phyloP scores from a whole-genome alignment of 1,140 invertebrate genomes.

The Brachionus rotundiformis region DNA sequence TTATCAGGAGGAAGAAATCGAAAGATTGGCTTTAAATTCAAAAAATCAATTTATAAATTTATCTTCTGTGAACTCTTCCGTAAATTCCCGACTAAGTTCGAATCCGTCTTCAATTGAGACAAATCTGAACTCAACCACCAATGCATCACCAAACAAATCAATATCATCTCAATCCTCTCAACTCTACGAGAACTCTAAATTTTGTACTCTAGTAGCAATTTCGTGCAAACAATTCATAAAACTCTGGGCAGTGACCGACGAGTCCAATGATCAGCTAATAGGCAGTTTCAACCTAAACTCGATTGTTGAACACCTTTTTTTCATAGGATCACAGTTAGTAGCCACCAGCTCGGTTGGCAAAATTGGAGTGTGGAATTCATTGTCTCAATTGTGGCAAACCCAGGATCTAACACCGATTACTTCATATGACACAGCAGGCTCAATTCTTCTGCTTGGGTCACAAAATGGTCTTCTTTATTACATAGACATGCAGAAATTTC shows the following conservation, averaged over 20 bases:
- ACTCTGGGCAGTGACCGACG: constrained; percentile 84
- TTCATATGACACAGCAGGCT: constrained; percentile 82
- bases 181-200: constrained; percentile 7
- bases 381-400: constrained; percentile 85
- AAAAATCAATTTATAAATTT: constrained; percentile 73
- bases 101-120: not conserved
- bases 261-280: constrained; percentile 58
- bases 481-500: constrained; percentile 99
- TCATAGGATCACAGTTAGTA: constrained; percentile 93
- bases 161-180: not conserved
- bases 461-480: constrained; percentile 96
- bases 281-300: constrained; percentile 86
- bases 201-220: constrained; percentile 10
- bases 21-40: constrained; percentile 88
- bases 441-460: constrained; percentile 87
- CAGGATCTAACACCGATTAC: constrained; percentile 61
- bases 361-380: constrained; percentile 96
- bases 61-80: constrained; percentile 52
- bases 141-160: not conserved
- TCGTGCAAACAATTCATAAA: constrained; percentile 65
- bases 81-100: not conserved
- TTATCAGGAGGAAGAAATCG: constrained; percentile 82
- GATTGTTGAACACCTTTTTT: constrained; percentile 89
- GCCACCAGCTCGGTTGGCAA: constrained; percentile 90
- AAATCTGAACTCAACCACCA: not conserved